Base-by-base conservation (phyloP, 2,113 vertebrate genomes). In the Castor canadensis region DNA sequence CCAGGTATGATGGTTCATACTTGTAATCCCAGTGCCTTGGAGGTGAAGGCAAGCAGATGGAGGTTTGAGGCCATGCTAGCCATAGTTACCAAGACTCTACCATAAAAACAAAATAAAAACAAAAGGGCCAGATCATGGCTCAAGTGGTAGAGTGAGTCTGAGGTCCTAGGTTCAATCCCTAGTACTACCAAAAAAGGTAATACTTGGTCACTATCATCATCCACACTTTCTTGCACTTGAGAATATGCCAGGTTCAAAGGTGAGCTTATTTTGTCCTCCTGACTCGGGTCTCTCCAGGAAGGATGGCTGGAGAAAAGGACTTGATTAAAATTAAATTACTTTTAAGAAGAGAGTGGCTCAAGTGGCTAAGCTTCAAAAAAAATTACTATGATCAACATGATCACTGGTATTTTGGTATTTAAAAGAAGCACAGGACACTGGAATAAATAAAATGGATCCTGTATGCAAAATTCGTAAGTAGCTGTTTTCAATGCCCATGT, bases 311-410 rank as follows among this genome's bases (percentile, higher is more conserved):
- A 49, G 47, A 19, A 75, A 62, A 89, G 32, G 66, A 69, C 71
- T 83, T 87, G 35, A 30, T 86, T 58, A 95, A 84, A 91, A 81
- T 22, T 62, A 67, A 95, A 87, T 56, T 54, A 73, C 69, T 40
- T 69, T 71, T 49, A 1, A 15, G 54, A 93, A 92, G 47, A 91
- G 43, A 90, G 84, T 7, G 5, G 80, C 19, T 66, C 32, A 86
- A 89, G 93, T 76, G 38, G 77, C 0, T 58, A 40, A 84, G 35
- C 77, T 91, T 91, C 88, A 19, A 88, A 94, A 88, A 94, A 75
- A 93, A 43, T 4, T 88, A 87, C 67, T 83, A 90, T 52, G 47
- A 58, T 85, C 49, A 75, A 86, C 80, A 88, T 79, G 93, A 96
- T 62, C 67, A 85, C 43, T 95, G 38, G 24, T 83, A 94, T 89